Percentiles rank a stretch among this genome's conserved stretches.
Conservation (phyloP, 2,797 vertebrate genomes). For the Cirrhinus mrigala region DNA sequence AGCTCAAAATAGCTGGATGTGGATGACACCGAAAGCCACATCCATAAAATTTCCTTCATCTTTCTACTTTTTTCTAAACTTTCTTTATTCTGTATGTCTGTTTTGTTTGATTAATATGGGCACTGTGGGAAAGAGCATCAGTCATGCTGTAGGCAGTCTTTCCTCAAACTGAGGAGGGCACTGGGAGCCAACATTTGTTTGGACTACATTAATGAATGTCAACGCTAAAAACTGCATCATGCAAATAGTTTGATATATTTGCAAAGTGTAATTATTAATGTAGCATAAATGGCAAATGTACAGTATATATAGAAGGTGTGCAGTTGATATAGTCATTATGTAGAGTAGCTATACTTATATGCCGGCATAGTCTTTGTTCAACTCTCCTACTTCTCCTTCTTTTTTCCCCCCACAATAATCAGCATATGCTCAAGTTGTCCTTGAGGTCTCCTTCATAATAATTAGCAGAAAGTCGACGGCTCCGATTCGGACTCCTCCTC, state of each 20-base stretch:
- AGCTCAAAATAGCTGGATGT: no score
- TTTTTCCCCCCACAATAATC: conserved; percentile 1
- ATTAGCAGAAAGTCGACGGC: conserved; percentile 21
- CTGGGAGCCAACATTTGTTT: background rate
- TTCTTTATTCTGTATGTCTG: background rate
- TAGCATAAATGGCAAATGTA: background rate
- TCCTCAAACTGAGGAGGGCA: background rate
- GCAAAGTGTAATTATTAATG: background rate
- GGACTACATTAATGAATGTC: background rate
- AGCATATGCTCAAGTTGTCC: conserved; percentile 4
- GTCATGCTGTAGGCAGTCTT: background rate
- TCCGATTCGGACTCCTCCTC: conserved; percentile 28
- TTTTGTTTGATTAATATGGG: background rate
- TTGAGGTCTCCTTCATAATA: conserved; percentile 26
- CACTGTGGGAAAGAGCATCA: background rate
- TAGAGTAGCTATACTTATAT: background rate
- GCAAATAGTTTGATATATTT: background rate
- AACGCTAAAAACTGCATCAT: background rate
- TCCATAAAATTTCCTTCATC: background rate
- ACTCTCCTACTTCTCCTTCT: background rate
- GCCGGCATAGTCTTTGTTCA: background rate
- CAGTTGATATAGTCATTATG: background rate
- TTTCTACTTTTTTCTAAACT: background rate
- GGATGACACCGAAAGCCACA: no score
- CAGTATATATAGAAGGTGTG: background rate